Evolutionary conservation across 2,888 invertebrate genomes (phyloP).

Genomic region (Alentia gelatinosa): DNA sequence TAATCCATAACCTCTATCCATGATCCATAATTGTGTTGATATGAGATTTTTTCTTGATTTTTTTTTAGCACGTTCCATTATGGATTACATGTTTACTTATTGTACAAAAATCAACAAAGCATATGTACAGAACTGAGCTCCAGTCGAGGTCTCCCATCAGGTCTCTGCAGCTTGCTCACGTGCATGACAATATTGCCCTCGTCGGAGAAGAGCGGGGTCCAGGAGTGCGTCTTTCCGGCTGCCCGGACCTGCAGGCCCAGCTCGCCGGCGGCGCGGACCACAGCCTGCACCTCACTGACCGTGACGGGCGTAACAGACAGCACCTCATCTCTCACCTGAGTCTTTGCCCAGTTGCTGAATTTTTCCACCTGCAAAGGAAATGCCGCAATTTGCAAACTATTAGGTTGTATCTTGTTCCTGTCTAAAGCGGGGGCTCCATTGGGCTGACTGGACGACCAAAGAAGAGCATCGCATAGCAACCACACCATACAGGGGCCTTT

Average conservation of each 20-base stretch:
- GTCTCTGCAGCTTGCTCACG: not conserved
- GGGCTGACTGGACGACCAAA: not conserved
- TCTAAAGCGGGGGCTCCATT: not conserved
- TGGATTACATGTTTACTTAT: not conserved
- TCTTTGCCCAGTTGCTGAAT: constrained; percentile 21
- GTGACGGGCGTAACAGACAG: not conserved
- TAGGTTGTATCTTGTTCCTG: not conserved
- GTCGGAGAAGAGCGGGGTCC: constrained; percentile 40
- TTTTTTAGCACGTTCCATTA: not conserved
- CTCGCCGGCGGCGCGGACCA: not conserved
- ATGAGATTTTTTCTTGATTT: not conserved
- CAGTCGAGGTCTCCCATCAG: not conserved
- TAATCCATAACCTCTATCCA: not conserved
- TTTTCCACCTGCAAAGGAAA: not conserved
- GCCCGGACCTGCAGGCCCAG: not conserved
- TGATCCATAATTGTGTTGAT: not conserved
- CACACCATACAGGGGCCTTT: not conserved
- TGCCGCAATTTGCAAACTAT: not conserved
- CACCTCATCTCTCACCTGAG: not conserved
- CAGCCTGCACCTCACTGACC: not conserved
- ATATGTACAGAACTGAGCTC: not conserved
- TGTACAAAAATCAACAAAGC: not conserved
- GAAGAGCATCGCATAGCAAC: not conserved
- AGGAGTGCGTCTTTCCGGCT: constrained; percentile 6
- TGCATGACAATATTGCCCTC: constrained; percentile 11